Evolutionary conservation across 2,797 vertebrate species (phyloP).

Genomic region (Prunella strophiata): DNA sequence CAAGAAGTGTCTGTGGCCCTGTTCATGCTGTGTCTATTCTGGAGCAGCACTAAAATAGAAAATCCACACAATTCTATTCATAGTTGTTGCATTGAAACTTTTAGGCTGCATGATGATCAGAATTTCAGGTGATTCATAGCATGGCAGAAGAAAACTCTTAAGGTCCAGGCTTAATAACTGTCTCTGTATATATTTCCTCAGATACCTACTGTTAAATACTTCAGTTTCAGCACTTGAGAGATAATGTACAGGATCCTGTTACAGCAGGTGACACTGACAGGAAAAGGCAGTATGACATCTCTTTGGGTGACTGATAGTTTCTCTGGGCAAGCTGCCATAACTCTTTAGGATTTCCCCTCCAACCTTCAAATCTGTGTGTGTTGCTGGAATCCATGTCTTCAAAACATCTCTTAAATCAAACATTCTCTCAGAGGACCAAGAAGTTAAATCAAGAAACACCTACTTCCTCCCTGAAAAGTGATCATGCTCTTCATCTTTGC

Average conservation of each 20-base stretch:
- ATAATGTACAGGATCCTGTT: background rate
- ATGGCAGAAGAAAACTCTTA: background rate
- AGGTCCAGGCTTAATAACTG: background rate
- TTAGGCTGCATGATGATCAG: background rate
- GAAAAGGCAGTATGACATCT: background rate
- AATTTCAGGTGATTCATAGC: background rate
- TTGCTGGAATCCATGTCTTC: background rate
- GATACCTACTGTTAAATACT: background rate
- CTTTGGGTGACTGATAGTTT: background rate
- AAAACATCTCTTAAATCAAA: background rate
- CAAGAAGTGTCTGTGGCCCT: background rate
- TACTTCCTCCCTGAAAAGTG: background rate
- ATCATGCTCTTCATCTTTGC: background rate
- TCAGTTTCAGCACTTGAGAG: background rate
- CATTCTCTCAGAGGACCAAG: background rate
- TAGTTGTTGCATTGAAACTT: background rate
- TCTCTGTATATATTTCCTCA: background rate
- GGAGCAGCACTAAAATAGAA: background rate
- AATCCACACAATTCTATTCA: rapidly evolving
- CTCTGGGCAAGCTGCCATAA: background rate
- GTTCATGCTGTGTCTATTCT: background rate
- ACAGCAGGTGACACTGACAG: background rate
- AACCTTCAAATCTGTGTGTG: background rate
- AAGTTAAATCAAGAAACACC: background rate
- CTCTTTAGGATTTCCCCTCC: background rate